Conservation (phyloP, 2,797 vertebrate species). For the Brotogeris chrysoptera region DNA sequence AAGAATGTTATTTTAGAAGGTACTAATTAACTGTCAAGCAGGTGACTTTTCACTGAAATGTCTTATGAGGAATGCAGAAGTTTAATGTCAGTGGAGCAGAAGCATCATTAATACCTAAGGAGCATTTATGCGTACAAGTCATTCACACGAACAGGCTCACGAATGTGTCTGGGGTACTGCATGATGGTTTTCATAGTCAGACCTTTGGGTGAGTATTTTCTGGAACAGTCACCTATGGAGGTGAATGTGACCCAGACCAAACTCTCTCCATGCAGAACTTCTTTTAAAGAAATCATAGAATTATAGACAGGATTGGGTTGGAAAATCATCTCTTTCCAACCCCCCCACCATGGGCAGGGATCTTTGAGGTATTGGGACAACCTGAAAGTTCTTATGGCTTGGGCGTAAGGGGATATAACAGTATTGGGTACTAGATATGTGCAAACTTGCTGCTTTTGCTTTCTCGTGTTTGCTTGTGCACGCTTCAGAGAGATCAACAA, state of each 20-base stretch:
- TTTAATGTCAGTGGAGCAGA: neutral
- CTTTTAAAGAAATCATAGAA: neutral
- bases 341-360: neutral
- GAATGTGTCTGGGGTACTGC: neutral
- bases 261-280: neutral
- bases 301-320: neutral
- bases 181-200: neutral
- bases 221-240: neutral
- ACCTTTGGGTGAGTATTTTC: neutral
- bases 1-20: neutral
- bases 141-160: accelerated
- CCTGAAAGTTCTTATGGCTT: neutral
- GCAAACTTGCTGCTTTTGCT: neutral
- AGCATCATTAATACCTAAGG: neutral
- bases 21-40: neutral
- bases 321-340: neutral
- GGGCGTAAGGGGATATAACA: neutral
- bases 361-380: neutral
- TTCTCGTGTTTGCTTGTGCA: neutral
- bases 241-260: neutral
- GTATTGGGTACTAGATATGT: accelerated
- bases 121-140: neutral
- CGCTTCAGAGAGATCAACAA: neutral
- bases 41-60: neutral
- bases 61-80: neutral